These are phyloP conservation scores for Zapornia atra DNA, from an alignment of 2,113 vertebrate species.

Conservation along the genomic window DNA sequence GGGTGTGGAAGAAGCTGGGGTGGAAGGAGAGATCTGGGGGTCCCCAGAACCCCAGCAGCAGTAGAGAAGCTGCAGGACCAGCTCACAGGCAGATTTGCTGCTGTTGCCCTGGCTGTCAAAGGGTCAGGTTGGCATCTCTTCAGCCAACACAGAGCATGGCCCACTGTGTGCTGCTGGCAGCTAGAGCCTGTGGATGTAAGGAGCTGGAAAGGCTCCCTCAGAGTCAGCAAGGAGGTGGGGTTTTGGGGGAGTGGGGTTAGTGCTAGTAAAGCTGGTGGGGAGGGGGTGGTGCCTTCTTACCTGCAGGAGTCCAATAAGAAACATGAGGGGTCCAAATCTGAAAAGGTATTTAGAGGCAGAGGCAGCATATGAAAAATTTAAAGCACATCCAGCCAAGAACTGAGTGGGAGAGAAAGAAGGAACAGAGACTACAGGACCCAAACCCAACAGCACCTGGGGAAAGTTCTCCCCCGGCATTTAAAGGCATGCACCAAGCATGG, in stretches of 20 bases:
- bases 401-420: not conserved
- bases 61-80: not conserved
- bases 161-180: not conserved
- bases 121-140: not conserved
- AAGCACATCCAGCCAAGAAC: not conserved
- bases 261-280: not conserved
- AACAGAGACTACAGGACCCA: not conserved
- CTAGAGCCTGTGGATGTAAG: not conserved
- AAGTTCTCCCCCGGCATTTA: not conserved
- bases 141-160: accelerated
- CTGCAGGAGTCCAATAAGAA: not conserved
- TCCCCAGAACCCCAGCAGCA: not conserved
- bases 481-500: not conserved
- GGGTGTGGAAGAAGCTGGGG: not conserved
- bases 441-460: not conserved
- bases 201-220: not conserved
- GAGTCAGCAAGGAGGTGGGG: not conserved
- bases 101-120: not conserved
- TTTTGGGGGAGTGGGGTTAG: not conserved
- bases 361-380: not conserved
- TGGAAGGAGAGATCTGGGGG: not conserved
- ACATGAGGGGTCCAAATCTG: not conserved
- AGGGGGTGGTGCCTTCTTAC: not conserved
- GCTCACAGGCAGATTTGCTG: not conserved
- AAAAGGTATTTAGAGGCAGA: not conserved